Percentiles rank a stretch among this genome's conserved stretches.
Evolutionary conservation across 2,888 invertebrate species (phyloP).

Genomic region (Seira sanloemensis): DNA sequence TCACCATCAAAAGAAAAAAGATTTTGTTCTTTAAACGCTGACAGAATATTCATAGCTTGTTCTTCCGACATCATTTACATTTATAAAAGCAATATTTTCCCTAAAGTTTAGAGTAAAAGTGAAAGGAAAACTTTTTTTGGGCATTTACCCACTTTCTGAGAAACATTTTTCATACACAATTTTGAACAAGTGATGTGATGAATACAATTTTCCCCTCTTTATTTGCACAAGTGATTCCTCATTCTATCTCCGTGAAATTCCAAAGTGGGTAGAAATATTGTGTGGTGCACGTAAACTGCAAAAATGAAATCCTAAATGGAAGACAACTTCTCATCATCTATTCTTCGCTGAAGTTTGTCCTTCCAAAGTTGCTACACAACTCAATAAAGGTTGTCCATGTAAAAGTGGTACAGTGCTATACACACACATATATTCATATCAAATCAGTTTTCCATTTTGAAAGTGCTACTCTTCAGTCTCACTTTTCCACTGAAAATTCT

Average conservation of each 20-base stretch:
- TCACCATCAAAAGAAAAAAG: constrained; percentile 20
- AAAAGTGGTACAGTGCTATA: background rate
- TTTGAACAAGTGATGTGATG: too few species aligned
- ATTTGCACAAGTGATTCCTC: background rate
- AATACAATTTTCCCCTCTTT: too few species aligned
- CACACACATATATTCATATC: too few species aligned
- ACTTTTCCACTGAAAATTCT: background rate
- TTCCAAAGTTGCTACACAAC: background rate
- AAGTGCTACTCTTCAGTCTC: constrained; percentile 21
- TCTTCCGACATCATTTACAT: background rate
- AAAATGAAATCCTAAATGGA: background rate
- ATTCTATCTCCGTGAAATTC: background rate
- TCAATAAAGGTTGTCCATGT: background rate
- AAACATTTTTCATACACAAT: too few species aligned
- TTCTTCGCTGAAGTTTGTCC: too few species aligned
- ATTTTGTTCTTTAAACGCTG: background rate
- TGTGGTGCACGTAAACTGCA: background rate
- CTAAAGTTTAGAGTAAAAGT: too few species aligned
- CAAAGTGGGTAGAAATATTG: background rate
- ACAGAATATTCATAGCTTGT: background rate
- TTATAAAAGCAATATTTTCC: too few species aligned
- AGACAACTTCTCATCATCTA: background rate
- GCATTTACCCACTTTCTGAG: too few species aligned
- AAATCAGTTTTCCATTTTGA: too few species aligned
- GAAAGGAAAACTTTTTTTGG: too few species aligned